A percentile compares a stretch with the other conserved stretches of the same genome.
These are phyloP conservation scores for Smutsia gigantea DNA, from an alignment of 2,797 vertebrate genomes.

Conservation along the genomic window DNA sequence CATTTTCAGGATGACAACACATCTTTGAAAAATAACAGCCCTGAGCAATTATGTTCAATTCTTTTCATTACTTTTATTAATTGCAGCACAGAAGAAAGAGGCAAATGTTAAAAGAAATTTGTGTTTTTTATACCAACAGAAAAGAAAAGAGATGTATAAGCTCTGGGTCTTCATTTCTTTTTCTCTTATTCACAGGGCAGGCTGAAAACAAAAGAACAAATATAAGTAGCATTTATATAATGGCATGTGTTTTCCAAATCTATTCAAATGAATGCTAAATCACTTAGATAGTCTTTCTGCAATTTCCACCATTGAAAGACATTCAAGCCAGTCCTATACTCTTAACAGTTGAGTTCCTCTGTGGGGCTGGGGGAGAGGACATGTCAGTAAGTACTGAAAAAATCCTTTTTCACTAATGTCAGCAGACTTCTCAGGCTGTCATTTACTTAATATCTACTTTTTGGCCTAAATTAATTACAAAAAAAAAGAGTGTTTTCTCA, in stretches of 20 bases:
- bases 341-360: not conserved
- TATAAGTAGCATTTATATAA: not conserved
- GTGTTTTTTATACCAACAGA: conserved; percentile 55
- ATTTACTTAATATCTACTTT: not conserved
- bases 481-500: not conserved
- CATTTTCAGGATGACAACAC: not conserved
- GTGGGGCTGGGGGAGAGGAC: not conserved
- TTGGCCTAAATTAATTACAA: not conserved
- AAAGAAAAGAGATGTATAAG: conserved; percentile 43
- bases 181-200: conserved; percentile 1
- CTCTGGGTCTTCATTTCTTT: conserved; percentile 38
- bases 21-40: conserved; percentile 37
- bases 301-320: not conserved
- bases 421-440: not conserved
- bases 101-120: conserved; percentile 60
- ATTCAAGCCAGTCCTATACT: not conserved
- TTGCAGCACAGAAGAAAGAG: conserved; percentile 58
- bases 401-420: not conserved
- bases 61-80: conserved; percentile 72
- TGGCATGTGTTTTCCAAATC: not conserved
- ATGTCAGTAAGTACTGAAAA: not conserved
- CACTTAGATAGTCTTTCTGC: not conserved
- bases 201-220: conserved; percentile 60
- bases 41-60: not conserved
- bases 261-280: not conserved